These are phyloP conservation scores for Anthopleura xanthogrammica DNA, from an alignment of 92 coral and sea anemone species.

Conservation along the genomic window DNA sequence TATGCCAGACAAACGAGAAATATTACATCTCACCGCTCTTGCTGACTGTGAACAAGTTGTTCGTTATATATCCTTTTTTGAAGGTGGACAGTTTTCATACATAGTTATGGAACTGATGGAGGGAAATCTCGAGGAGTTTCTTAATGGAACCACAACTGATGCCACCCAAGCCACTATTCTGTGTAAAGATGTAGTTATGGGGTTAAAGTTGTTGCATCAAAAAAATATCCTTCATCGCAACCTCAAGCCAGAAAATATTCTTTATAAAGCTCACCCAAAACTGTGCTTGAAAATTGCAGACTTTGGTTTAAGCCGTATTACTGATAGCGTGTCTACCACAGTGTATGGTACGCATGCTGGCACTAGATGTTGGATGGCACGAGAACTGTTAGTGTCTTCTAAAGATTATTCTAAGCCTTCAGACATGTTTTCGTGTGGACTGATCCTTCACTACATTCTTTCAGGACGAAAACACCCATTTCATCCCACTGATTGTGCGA, in stretches of 20 bases:
- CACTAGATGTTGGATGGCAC: constrained; percentile 55
- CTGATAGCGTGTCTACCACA: constrained; percentile 1
- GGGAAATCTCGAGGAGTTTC: constrained; percentile 19
- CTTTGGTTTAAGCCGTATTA: too few species aligned
- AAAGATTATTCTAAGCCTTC: too few species aligned
- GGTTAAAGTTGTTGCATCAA: too few species aligned
- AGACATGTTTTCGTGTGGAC: background rate
- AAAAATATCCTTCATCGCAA: too few species aligned
- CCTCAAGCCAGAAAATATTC: too few species aligned
- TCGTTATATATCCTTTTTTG: background rate
- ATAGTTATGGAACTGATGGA: too few species aligned
- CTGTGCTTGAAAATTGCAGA: background rate
- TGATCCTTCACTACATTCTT: background rate
- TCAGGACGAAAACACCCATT: constrained; percentile 42
- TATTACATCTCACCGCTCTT: background rate
- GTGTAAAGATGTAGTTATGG: constrained; percentile 14
- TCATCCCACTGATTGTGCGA: constrained; percentile 9
- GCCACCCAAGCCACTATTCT: constrained; percentile 42
- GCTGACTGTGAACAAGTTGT: too few species aligned
- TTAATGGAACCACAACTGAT: constrained; percentile 20
- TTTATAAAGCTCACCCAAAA: constrained; percentile 9
- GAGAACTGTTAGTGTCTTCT: too few species aligned
- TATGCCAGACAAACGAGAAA: constrained; percentile 39
- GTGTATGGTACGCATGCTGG: constrained; percentile 31
- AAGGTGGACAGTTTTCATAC: constrained; percentile 35